phyloP scores from a whole-genome alignment of 2,797 vertebrate species.

The Tamandua tetradactyla region DNA sequence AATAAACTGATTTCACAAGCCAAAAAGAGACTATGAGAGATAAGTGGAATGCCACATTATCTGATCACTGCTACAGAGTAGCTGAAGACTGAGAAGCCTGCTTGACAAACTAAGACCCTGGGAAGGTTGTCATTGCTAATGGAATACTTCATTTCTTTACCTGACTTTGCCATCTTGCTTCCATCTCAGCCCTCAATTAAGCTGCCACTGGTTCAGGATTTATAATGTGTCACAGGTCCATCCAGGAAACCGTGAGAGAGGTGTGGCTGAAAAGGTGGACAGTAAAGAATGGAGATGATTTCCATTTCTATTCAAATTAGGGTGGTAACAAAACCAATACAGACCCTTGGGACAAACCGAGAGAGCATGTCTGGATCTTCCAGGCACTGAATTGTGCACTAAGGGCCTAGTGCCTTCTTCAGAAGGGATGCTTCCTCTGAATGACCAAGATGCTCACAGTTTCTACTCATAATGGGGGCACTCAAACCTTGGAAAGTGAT shows the following conservation, averaged over 20 bases:
- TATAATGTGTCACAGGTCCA: conserved; percentile 52
- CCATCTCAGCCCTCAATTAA: conserved; percentile 19
- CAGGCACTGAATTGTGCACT: background rate
- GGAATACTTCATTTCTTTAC: background rate
- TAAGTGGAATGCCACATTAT: background rate
- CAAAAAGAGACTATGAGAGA: background rate
- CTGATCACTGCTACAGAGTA: background rate
- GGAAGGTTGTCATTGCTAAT: conserved; percentile 22
- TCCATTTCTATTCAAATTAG: conserved; percentile 33
- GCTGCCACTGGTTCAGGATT: conserved; percentile 52
- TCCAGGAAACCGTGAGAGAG: conserved; percentile 48
- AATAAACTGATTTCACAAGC: too few species aligned
- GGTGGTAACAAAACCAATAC: background rate
- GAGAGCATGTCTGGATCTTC: background rate
- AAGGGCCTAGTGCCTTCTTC: background rate
- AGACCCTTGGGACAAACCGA: background rate
- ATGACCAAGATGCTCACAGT: background rate
- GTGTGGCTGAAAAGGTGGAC: conserved; percentile 52
- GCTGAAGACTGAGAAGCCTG: background rate
- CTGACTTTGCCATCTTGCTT: background rate
- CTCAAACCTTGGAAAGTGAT: background rate
- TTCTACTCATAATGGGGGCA: background rate
- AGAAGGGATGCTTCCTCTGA: background rate
- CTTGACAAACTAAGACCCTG: background rate
- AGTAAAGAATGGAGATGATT: conserved; percentile 3